phyloP scores from a whole-genome alignment of 2,113 vertebrate genomes.

The Aldabrachelys gigantea region DNA sequence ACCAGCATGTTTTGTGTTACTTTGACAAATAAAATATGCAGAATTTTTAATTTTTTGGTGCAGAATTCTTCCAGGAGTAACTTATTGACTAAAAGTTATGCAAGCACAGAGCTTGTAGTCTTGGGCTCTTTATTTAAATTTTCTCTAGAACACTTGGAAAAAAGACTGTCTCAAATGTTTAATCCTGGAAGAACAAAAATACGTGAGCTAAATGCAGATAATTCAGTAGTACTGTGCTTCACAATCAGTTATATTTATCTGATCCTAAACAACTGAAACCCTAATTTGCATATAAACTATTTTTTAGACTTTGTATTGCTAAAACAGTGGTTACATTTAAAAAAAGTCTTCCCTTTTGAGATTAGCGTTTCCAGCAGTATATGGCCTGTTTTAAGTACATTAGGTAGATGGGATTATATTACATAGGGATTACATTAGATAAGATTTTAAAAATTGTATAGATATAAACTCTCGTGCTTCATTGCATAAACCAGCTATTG shows the following conservation, averaged over 20 bases:
- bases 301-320: neutral
- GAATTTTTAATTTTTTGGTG: neutral
- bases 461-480: conserved; percentile 56
- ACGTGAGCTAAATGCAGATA: neutral
- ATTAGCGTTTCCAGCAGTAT: neutral
- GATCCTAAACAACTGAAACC: neutral
- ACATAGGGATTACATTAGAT: conserved; percentile 68
- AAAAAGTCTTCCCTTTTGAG: conserved; percentile 44
- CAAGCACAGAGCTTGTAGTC: neutral
- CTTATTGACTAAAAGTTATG: neutral
- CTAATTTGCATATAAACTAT: conserved; percentile 4
- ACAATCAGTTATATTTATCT: neutral
- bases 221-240: neutral
- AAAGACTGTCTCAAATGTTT: neutral
- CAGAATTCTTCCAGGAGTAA: neutral
- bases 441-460: conserved; percentile 61
- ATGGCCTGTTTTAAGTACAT: conserved; percentile 36
- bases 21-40: neutral
- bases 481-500: conserved; percentile 62
- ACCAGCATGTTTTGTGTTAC: neutral
- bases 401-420: conserved; percentile 68
- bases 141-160: neutral
- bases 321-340: neutral
- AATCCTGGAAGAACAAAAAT: neutral
- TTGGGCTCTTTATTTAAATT: fast-evolving